phyloP scores from a whole-genome alignment of 2,888 invertebrate genomes.

The Phania funesta region DNA sequence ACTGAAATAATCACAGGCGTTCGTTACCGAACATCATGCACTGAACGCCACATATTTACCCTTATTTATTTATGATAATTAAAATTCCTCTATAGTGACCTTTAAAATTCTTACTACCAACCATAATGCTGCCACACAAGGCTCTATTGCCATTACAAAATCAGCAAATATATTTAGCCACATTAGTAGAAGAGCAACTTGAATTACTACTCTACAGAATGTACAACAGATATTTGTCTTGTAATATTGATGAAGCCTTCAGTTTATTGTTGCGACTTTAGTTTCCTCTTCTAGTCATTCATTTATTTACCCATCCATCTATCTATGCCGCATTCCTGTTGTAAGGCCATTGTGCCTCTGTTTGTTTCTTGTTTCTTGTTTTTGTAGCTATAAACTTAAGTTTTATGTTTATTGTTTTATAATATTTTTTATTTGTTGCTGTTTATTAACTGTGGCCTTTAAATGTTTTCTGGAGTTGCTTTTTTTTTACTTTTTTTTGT shows the following conservation, averaged over 20 bases:
- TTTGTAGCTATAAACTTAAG: constrained; percentile 15
- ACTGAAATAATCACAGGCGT: too few species aligned
- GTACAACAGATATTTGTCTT: constrained; percentile 65
- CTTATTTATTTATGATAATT: too few species aligned
- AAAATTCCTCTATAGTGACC: too few species aligned
- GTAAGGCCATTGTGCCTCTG: background rate
- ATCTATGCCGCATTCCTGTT: constrained; percentile 34
- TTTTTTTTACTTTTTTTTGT: background rate
- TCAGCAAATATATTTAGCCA: background rate
- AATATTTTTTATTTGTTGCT: background rate
- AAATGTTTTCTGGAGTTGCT: background rate
- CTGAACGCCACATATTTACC: too few species aligned
- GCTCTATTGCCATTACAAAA: too few species aligned
- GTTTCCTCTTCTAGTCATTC: constrained; percentile 8
- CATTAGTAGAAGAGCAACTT: constrained; percentile 25
- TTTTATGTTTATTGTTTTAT: constrained; percentile 30
- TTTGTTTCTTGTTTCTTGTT: background rate
- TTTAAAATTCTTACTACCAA: too few species aligned
- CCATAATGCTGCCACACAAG: too few species aligned
- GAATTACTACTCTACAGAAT: constrained; percentile 48
- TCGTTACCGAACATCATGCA: too few species aligned
- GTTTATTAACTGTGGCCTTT: background rate
- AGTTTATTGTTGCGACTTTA: constrained; percentile 37
- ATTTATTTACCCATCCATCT: background rate
- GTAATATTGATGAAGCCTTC: constrained; percentile 56